Conservation (phyloP, 2,113 vertebrate species). For the Ailurus styani region DNA sequence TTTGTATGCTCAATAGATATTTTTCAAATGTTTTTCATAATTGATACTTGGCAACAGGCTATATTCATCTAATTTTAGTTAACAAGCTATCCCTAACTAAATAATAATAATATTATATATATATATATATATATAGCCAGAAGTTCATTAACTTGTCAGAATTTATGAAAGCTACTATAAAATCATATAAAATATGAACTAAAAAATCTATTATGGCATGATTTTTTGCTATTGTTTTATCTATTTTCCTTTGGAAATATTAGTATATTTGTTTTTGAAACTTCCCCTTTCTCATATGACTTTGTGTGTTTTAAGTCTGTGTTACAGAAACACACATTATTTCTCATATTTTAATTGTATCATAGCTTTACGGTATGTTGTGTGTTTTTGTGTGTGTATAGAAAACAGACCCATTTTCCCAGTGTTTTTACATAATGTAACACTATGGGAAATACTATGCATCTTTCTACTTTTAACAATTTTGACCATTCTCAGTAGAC, state of each 20-base stretch:
- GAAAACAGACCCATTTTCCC: neutral
- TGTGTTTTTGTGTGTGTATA: neutral
- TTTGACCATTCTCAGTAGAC: neutral
- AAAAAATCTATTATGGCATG: neutral
- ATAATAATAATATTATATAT: neutral
- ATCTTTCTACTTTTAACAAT: neutral
- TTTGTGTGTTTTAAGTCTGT: neutral
- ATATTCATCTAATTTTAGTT: neutral
- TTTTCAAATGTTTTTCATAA: neutral
- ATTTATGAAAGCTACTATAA: neutral
- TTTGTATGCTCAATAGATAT: neutral
- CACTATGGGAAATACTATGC: neutral
- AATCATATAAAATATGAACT: neutral
- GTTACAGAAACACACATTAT: neutral
- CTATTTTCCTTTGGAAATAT: neutral
- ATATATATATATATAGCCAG: neutral
- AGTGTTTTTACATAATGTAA: neutral
- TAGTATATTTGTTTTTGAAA: neutral
- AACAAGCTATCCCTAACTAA: neutral
- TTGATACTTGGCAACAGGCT: neutral
- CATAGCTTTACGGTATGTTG: neutral
- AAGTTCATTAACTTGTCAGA: neutral
- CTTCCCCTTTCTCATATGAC: neutral
- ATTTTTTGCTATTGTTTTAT: neutral
- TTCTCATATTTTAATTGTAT: neutral